These are phyloP conservation scores for Eunapius fragilis DNA, from an alignment of 37 sponge, comb jelly and placozoan genomes.

Conservation along the genomic window DNA sequence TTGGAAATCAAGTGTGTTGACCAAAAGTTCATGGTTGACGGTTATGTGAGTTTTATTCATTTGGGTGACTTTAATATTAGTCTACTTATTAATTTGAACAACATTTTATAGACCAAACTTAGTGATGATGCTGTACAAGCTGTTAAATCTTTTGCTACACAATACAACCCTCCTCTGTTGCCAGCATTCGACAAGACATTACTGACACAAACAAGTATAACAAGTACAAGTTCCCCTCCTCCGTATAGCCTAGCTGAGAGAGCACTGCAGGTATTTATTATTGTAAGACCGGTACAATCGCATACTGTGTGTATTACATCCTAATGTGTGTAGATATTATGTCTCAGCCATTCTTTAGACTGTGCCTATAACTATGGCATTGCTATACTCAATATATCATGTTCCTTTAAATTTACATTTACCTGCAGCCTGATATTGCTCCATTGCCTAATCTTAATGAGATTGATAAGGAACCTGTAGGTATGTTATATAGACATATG, in stretches of 20 bases:
- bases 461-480: neutral
- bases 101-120: neutral
- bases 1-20: neutral
- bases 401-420: no score
- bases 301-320: no score
- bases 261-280: neutral
- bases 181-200: neutral
- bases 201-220: neutral
- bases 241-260: neutral
- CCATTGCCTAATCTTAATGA: neutral
- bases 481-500: neutral
- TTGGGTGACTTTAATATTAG: neutral
- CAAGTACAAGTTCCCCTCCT: neutral
- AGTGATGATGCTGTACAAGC: neutral
- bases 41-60: neutral
- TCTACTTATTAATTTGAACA: neutral
- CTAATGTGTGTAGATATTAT: no score
- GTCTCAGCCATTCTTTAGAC: no score
- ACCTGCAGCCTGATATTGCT: neutral
- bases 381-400: no score
- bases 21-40: neutral
- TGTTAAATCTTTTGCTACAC: neutral
- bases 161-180: neutral
- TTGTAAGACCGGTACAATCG: no score
- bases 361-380: no score